A percentile compares a stretch with the other conserved stretches of the same genome.
Evolutionary conservation across 2,888 invertebrate species (phyloP).

Genomic region (Stenolophus ochropezus): DNA sequence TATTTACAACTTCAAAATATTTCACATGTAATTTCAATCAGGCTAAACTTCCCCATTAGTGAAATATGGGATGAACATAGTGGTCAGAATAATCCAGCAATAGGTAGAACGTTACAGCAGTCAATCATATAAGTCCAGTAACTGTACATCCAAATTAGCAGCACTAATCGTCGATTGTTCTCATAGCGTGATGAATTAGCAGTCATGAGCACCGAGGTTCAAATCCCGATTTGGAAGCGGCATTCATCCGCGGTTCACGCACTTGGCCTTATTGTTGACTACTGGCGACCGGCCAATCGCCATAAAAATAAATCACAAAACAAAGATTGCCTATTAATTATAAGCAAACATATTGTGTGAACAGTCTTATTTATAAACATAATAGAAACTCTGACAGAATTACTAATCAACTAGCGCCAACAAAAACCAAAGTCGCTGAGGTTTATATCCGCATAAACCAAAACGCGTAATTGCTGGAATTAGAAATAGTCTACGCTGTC

Average conservation of each 20-base stretch:
- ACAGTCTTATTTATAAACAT: conserved; percentile 51
- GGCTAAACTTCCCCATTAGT: too few species aligned
- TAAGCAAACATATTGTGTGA: conserved; percentile 55
- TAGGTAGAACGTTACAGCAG: background rate
- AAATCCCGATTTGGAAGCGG: conserved; percentile 47
- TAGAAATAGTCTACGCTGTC: background rate
- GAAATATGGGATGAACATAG: too few species aligned
- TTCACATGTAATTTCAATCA: too few species aligned
- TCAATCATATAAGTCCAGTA: background rate
- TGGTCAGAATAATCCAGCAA: background rate
- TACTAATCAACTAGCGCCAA: conserved; percentile 39
- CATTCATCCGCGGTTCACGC: conserved; percentile 48
- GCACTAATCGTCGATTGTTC: conserved; percentile 29
- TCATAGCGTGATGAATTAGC: conserved; percentile 12
- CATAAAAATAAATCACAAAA: conserved; percentile 58
- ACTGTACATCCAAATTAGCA: conserved; percentile 21
- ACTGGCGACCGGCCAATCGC: conserved; percentile 47
- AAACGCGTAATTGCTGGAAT: background rate
- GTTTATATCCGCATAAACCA: background rate
- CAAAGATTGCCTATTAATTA: conserved; percentile 60
- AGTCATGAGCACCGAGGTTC: conserved; percentile 26
- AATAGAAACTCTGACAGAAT: conserved; percentile 50
- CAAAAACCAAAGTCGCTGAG: conserved; percentile 8
- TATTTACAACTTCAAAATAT: too few species aligned
- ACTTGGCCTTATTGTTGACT: conserved; percentile 51